Evolutionary conservation across 2,113 vertebrate species (phyloP).

Genomic region (Tetrax tetrax): DNA sequence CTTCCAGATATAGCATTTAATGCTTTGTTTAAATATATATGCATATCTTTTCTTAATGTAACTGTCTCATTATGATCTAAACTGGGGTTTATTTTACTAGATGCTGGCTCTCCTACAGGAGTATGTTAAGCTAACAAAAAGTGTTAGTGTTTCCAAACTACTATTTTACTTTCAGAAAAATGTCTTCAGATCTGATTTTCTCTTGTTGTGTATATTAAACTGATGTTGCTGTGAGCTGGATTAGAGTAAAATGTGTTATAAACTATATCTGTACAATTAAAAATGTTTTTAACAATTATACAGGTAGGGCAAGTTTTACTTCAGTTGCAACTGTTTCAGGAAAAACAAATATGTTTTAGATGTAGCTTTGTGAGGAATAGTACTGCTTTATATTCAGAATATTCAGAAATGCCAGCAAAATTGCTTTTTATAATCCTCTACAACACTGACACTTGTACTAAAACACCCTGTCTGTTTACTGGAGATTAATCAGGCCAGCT

Average conservation of each 20-base stretch:
- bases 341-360: background rate
- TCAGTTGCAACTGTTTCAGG: background rate
- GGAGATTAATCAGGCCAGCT: constrained; percentile 45
- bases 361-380: background rate
- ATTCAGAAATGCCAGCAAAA: constrained; percentile 30
- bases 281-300: background rate
- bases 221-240: background rate
- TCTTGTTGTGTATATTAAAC: background rate
- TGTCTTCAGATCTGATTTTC: background rate
- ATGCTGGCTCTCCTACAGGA: background rate
- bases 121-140: background rate
- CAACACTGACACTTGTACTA: background rate
- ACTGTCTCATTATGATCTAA: background rate
- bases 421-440: constrained; percentile 24
- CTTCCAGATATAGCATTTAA: background rate
- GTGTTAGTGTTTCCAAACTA: background rate
- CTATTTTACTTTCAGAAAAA: background rate
- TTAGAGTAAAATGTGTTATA: background rate
- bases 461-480: constrained; percentile 8
- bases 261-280: background rate
- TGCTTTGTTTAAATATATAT: background rate
- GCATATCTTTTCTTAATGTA: background rate
- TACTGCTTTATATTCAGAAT: constrained; percentile 25
- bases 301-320: background rate
- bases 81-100: background rate